A percentile compares a stretch with the other conserved stretches of the same genome.
phyloP scores from a whole-genome alignment of 2,797 vertebrate genomes.

The Picus viridis region DNA sequence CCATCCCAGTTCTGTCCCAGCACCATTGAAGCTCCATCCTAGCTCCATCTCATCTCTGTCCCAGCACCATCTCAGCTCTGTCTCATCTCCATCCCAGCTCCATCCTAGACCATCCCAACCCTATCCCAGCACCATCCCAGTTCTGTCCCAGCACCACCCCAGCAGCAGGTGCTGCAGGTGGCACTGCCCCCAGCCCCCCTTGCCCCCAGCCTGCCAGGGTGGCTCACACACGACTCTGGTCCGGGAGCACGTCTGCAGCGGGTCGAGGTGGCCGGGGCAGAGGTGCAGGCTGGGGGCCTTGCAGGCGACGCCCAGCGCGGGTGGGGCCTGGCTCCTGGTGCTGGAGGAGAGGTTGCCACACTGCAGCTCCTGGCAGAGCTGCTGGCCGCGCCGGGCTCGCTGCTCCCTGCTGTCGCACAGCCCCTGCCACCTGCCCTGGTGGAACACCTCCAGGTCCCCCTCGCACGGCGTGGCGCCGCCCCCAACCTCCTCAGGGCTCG shows the following conservation, averaged over 20 bases:
- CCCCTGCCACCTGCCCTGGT: neutral
- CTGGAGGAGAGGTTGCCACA: conserved; percentile 44
- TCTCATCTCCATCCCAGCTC: too few relatives aligned
- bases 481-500: conserved; percentile 61
- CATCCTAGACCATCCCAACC: too few relatives aligned
- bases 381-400: accelerated
- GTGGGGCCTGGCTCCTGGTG: accelerated
- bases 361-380: conserved; percentile 69
- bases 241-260: neutral
- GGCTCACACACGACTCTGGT: conserved; percentile 71
- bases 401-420: neutral
- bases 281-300: neutral
- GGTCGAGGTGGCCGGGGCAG: neutral
- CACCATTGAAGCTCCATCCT: too few relatives aligned
- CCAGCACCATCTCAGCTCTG: too few relatives aligned
- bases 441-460: conserved; percentile 69
- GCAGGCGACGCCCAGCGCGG: neutral
- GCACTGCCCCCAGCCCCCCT: accelerated
- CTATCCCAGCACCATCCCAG: too few relatives aligned
- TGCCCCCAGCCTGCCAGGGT: neutral
- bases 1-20: too few relatives aligned
- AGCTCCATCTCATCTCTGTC: too few relatives aligned
- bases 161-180: neutral
- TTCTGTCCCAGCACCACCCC: too few relatives aligned
- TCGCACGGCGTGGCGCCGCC: conserved; percentile 1